A percentile compares a stretch with the other conserved stretches of the same genome.
Evolutionary conservation across 2,797 vertebrate genomes (phyloP).

Genomic region (Oryzias dopingdopingensis): DNA sequence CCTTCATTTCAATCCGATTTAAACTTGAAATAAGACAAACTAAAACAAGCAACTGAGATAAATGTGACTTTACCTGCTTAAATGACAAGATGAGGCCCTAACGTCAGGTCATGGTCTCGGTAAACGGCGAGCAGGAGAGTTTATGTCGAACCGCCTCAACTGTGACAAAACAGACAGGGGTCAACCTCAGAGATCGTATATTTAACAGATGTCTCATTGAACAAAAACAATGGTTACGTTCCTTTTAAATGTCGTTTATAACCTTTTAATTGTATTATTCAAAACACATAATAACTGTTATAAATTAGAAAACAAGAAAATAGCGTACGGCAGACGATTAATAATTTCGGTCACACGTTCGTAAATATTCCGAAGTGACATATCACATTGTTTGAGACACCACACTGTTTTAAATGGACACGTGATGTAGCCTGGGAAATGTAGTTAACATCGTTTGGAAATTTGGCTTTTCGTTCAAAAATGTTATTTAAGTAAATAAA

Average conservation of each 20-base stretch:
- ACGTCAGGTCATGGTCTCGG: conserved; percentile 50
- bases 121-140: conserved; percentile 1
- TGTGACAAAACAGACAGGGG: not conserved
- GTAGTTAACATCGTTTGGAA: conserved; percentile 14
- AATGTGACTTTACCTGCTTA: conserved; percentile 41
- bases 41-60: too few species aligned
- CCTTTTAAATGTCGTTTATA: not conserved
- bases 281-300: too few species aligned
- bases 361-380: conserved; percentile 12
- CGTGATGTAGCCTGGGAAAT: conserved; percentile 50
- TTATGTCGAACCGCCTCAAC: conserved; percentile 1
- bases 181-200: conserved; percentile 30
- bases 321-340: too few species aligned
- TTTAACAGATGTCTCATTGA: rapidly evolving
- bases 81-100: not conserved
- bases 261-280: not conserved
- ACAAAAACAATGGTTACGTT: not conserved
- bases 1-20: too few species aligned
- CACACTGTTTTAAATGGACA: not conserved
- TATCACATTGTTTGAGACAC: not conserved
- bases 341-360: rapidly evolving
- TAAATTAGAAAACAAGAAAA: too few species aligned
- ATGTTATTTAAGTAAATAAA: too few species aligned
- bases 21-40: too few species aligned
- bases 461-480: too few species aligned